Conservation (phyloP, 2,797 vertebrate genomes). For the Melanotaenia pygmaea region DNA sequence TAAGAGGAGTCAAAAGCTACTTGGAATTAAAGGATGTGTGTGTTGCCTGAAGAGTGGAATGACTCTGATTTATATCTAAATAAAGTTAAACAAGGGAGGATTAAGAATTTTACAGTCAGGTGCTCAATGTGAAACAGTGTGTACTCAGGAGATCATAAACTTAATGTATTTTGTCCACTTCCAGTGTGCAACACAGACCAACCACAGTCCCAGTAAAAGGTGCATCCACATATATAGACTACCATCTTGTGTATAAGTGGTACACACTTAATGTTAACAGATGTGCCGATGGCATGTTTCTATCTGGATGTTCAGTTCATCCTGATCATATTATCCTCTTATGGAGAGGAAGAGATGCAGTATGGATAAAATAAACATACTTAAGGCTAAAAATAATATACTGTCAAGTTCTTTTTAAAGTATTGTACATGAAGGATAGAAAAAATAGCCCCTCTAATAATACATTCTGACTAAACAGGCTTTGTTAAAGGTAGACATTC, state of each 20-base stretch:
- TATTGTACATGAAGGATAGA: neutral
- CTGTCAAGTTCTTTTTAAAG: conserved; percentile 8
- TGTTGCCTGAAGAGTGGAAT: neutral
- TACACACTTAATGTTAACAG: conserved; percentile 28
- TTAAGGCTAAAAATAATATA: conserved; percentile 31
- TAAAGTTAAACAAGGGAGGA: neutral
- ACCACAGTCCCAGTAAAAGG: neutral
- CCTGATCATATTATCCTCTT: conserved; percentile 59
- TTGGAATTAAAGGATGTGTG: neutral
- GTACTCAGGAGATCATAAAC: neutral
- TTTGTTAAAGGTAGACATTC: too few species aligned
- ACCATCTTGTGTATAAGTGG: conserved; percentile 15
- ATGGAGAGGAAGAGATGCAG: conserved; percentile 63
- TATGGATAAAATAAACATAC: conserved; percentile 48
- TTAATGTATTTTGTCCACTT: neutral
- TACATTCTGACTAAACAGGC: too few species aligned
- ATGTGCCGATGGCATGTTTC: conserved; percentile 37
- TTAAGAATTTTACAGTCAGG: neutral
- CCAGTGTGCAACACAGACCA: neutral
- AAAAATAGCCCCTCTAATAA: too few species aligned
- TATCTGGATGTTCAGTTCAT: conserved; percentile 29
- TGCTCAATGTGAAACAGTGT: neutral
- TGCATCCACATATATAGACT: neutral
- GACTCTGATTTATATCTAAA: conserved; percentile 19
- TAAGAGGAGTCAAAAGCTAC: neutral